Base-by-base conservation (phyloP, 2,888 invertebrate genomes). In the Capitulum mitella region DNA sequence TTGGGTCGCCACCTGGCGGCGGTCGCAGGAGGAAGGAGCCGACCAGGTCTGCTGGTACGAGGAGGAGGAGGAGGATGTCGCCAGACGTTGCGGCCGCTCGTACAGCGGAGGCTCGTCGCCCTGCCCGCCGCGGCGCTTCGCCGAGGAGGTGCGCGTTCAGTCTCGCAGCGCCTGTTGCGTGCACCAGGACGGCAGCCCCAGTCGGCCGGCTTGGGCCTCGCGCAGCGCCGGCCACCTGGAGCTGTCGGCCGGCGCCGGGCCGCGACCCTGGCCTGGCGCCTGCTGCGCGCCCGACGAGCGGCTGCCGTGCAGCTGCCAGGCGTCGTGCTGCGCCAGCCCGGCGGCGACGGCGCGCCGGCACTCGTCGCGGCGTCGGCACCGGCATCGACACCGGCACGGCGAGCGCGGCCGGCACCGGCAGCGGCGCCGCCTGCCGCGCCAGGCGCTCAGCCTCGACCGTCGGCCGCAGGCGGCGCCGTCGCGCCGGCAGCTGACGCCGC, bases 111-210 rank as follows among this genome's bases (percentile, higher is more conserved):
- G 61, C 61, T 61, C 61, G n/a, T 61, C 61, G 61, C 61, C 61
- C 12, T 61, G n/a, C 32, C 61, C 29, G 61, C 16, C 80, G 81
- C 80, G 80, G 78, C 77, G 78, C 58, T 84, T 84, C 81, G 83
- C 84, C 82, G 86, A 86, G 83, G 86, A 86, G 87, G 90, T 89
- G 85, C 91, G 91, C 88, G 91, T 91, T 86, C 90, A 91, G 83
- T 91, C 91, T 83, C 91, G 91, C 84, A 91, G 91, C 83, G 91
- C 91, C 86, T 90, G 61, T 32, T 61, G 61, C 61, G 61, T 61
- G 32, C 61, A 32, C 32, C 37, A 70, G 54, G n/a, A n/a, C n/a
- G n/a, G 22, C 37, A 19, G 16, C 22, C 19, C 5, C 37, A 3
- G 37, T 37, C 22, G 64, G 64, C 22, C 64, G 37, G 64, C 32